These are phyloP conservation scores for Athetis lepigone DNA, from an alignment of 2,888 invertebrate species.

Conservation along the genomic window DNA sequence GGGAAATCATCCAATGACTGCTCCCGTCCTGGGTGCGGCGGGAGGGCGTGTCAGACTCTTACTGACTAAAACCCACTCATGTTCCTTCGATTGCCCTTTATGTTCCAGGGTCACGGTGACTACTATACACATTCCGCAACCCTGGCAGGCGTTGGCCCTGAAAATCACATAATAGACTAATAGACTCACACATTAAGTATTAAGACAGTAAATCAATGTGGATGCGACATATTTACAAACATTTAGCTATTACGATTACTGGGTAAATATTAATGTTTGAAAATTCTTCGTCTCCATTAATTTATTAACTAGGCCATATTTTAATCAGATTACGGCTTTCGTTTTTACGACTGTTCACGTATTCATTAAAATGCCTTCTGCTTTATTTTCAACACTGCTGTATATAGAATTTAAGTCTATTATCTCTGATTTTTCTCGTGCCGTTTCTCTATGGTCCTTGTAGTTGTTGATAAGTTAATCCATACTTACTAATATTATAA, in stretches of 20 bases:
- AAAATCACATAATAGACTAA: no score
- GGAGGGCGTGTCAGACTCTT: no score
- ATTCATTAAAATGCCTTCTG: constrained; percentile 23
- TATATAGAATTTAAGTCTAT: neutral
- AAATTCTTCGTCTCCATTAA: neutral
- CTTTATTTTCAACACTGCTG: constrained; percentile 3
- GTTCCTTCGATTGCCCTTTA: no score
- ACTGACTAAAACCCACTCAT: no score
- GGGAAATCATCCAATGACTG: no score
- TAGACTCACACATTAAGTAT: no score
- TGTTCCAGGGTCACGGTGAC: no score
- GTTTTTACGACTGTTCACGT: constrained; percentile 19
- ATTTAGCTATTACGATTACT: neutral
- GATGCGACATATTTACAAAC: neutral
- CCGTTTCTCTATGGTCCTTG: neutral
- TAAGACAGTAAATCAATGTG: neutral
- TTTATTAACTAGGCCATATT: constrained; percentile 20
- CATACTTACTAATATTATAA: no score
- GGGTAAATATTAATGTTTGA: neutral
- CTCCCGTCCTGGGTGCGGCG: no score
- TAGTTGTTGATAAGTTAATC: no score
- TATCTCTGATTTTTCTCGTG: neutral
- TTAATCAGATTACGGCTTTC: constrained; percentile 34
- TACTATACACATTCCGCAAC: no score
- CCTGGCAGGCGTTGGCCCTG: no score